Percentiles rank a stretch among this genome's conserved stretches.
Evolutionary conservation across 2,797 vertebrate genomes (phyloP).

Genomic region (Sparus aurata): DNA sequence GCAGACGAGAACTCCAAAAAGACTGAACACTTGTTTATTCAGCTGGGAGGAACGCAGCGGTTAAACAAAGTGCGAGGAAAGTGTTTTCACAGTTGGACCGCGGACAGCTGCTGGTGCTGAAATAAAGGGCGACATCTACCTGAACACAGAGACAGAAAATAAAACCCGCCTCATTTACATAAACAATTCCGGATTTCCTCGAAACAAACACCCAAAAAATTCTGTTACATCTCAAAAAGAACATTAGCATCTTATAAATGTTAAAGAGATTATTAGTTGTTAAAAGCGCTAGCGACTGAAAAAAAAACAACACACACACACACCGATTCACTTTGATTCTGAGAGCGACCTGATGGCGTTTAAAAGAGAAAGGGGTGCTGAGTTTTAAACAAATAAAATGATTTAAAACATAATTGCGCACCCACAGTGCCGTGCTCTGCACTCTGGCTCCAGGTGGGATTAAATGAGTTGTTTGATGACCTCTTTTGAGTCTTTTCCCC

Average conservation of each 20-base stretch:
- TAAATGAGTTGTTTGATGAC: slow-evolving; percentile 58
- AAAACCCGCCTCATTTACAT: neutral
- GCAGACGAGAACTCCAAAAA: slow-evolving; percentile 28
- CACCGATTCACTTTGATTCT: slow-evolving; percentile 5
- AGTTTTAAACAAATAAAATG: slow-evolving; percentile 39
- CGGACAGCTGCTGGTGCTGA: slow-evolving; percentile 34
- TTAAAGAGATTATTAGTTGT: neutral
- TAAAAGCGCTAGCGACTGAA: neutral
- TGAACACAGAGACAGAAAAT: neutral
- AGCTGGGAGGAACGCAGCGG: slow-evolving; percentile 16
- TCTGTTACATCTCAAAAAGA: neutral
- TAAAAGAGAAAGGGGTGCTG: neutral
- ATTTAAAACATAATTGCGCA: slow-evolving; percentile 6
- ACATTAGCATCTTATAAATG: neutral
- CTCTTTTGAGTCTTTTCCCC: slow-evolving; percentile 42
- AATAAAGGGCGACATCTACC: neutral
- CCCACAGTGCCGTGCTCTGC: slow-evolving; percentile 14
- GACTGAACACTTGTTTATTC: slow-evolving; percentile 33
- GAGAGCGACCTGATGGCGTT: slow-evolving; percentile 8
- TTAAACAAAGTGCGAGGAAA: neutral
- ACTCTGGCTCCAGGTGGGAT: slow-evolving; percentile 35
- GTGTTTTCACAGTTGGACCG: neutral
- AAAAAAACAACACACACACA: neutral
- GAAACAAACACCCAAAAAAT: neutral
- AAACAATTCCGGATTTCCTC: neutral